These are phyloP conservation scores for Lemur catta DNA, from an alignment of 2,797 vertebrate species.

Conservation along the genomic window DNA sequence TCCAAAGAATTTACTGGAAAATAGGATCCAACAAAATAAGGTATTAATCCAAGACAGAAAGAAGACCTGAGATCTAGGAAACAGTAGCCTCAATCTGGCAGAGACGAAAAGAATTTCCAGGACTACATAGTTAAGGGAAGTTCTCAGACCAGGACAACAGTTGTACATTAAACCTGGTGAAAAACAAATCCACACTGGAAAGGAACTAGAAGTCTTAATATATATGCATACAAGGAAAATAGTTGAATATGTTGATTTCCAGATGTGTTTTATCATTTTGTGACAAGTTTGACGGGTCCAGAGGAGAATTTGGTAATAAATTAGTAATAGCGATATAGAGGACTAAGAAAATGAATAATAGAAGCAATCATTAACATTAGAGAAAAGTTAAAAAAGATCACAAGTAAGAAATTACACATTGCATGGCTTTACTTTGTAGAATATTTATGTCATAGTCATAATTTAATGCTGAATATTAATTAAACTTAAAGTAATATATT, in stretches of 20 bases:
- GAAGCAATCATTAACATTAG: conserved; percentile 26
- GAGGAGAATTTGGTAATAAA: neutral
- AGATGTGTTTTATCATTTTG: conserved; percentile 15
- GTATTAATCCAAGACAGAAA: neutral
- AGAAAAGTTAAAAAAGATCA: conserved; percentile 20
- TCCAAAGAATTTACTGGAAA: neutral
- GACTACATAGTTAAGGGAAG: neutral
- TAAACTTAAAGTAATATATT: neutral
- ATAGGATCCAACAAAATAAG: neutral
- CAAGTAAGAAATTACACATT: neutral
- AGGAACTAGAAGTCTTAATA: neutral
- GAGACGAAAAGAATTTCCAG: neutral
- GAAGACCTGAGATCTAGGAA: neutral
- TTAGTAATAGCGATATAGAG: neutral
- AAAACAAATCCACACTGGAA: neutral
- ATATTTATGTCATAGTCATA: conserved; percentile 39
- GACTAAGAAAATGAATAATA: conserved; percentile 21
- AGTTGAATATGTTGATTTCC: neutral
- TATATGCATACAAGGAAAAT: neutral
- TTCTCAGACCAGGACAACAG: neutral
- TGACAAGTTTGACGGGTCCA: neutral
- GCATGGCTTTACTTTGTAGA: conserved; percentile 26
- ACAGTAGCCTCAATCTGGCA: neutral
- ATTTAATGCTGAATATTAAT: conserved; percentile 33
- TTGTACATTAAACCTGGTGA: neutral